Evolutionary conservation across 2,888 invertebrate species (phyloP), one percentile per base, ranked within the genome.

Genomic region (Amphiduros pacificus): DNA sequence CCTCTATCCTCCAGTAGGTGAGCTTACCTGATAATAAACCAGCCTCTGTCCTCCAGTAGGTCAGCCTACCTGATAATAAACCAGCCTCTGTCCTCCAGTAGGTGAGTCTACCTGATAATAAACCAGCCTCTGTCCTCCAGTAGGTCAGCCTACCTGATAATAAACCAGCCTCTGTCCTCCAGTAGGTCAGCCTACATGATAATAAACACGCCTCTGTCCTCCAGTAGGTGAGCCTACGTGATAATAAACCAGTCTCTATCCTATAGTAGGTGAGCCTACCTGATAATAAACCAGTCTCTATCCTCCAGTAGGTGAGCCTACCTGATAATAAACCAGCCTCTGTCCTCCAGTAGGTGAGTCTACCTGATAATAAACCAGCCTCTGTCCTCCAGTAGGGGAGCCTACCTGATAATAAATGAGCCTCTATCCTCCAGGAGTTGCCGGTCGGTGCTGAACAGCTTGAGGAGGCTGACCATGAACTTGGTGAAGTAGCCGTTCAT

Each of bases 311-410:
- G 86, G 62, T 88, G 87, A 54, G 6, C 55, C 9, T 80, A 92
- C 93, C 96, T 89, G 69, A 99, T 94, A 64, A 99, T 97, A 76
- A 98, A 94, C 32, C 94, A 90, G 1, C 98, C 97, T 74, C 94
- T 86, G 72, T 94, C 94, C 77, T 95, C 93, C 61, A 98, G 83
- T 62, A 98, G 86, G 62, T 88, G 87, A 54, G 6, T 51, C 9
- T 80, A 92, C 93, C 96, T 89, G 69, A 99, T 94, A 64, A 99
- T 97, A 76, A 98, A 94, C 32, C 94, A 90, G 1, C 98, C 97
- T 74, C 94, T 86, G 72, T 94, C 94, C 77, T 95, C 93, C 61
- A 98, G 83, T 62, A 98, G 86, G n/a, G n/a, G 20, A 54, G 6
- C 55, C 9, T 80, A 92, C 93, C 96, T 89, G 69, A 99, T 94